These are phyloP conservation scores for Echiichthys vipera DNA, from an alignment of 2,797 vertebrate genomes.

Conservation along the genomic window DNA sequence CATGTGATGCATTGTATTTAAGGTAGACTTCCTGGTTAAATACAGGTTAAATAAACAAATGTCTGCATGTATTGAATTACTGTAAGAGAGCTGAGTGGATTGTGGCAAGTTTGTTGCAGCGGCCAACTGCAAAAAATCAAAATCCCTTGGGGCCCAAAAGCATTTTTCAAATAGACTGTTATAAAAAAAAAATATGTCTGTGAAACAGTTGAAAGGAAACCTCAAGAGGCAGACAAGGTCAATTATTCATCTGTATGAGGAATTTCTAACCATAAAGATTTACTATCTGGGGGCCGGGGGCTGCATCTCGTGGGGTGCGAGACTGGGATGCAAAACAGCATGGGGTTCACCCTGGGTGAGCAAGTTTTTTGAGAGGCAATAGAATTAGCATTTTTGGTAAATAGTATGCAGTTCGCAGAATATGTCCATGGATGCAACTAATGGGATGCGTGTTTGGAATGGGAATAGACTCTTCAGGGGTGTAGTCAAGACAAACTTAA, in stretches of 20 bases:
- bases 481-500: too few species aligned
- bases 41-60: not conserved
- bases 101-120: not conserved
- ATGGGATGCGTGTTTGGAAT: not conserved
- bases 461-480: not conserved
- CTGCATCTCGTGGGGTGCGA: not conserved
- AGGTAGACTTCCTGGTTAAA: not conserved
- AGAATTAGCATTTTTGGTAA: not conserved
- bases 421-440: not conserved
- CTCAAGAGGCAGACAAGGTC: not conserved
- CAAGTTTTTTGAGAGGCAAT: not conserved
- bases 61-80: not conserved
- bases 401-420: not conserved
- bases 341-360: not conserved
- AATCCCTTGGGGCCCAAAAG: not conserved
- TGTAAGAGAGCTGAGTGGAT: not conserved
- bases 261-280: not conserved
- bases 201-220: constrained; percentile 7
- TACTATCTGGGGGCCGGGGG: not conserved
- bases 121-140: not conserved
- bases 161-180: not conserved
- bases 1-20: too few species aligned
- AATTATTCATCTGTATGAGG: not conserved
- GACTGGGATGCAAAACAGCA: not conserved
- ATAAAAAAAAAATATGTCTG: not conserved